Evolutionary conservation across 2,797 vertebrate genomes (phyloP).

Genomic region (Pangasius larnaudii): DNA sequence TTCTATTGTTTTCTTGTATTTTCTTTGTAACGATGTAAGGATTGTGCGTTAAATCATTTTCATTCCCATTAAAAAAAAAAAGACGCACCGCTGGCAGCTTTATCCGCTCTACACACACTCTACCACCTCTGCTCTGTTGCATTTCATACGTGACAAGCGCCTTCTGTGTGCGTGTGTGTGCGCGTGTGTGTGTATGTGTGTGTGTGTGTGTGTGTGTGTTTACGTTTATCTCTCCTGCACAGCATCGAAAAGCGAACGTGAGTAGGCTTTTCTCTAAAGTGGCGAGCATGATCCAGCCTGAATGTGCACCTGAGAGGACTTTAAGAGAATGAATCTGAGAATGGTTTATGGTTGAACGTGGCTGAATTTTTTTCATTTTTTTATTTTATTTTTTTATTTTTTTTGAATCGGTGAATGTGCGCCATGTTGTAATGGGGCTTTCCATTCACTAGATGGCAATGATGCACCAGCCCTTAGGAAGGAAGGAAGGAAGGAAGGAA

Average conservation of each 20-base stretch:
- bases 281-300: conserved; percentile 54
- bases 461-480: conserved; percentile 60
- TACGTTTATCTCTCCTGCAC: conserved; percentile 59
- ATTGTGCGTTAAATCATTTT: not conserved
- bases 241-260: conserved; percentile 63
- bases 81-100: not conserved
- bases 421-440: conserved; percentile 55
- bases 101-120: not conserved
- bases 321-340: conserved; percentile 31
- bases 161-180: conserved; percentile 43
- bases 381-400: not conserved
- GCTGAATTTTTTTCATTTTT: conserved; percentile 12
- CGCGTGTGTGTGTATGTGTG: conserved; percentile 20
- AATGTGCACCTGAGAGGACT: conserved; percentile 48
- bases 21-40: not conserved
- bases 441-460: conserved; percentile 62
- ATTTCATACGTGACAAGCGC: conserved; percentile 56
- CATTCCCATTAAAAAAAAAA: not conserved
- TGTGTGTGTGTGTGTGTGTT: conserved; percentile 4
- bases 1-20: not conserved
- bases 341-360: conserved; percentile 51
- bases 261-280: conserved; percentile 58
- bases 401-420: conserved; percentile 49
- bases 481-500: conserved; percentile 21
- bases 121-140: conserved; percentile 44